Evolutionary conservation across 2,113 vertebrate species (phyloP), one percentile per base, ranked within the genome.

Genomic region (Corythornis madagascariensis): DNA sequence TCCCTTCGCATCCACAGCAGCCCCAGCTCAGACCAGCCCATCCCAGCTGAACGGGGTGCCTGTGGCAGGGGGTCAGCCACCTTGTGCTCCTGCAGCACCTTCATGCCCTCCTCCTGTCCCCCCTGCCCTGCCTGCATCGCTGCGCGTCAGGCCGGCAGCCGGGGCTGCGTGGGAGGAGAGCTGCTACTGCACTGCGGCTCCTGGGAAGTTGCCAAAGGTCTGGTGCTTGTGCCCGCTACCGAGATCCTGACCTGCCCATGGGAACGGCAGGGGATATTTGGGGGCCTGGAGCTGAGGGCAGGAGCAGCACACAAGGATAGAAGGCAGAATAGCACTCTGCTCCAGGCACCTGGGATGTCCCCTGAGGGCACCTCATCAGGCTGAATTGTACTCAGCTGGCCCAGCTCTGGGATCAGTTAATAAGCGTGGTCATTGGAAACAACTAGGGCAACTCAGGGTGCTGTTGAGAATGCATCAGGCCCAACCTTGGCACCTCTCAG

Each of bases 131-230:
- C 53, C 60, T 0, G 74, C 86, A 12, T 1, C 1, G 21, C 69
- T 52, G 75, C 10, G 4, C 4, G 2, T 3, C 12, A 1, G 45
- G 7, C 53, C 14, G 1, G 69, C 87, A 80, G 81, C 77, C 69
- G 1, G 69, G 50, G 77, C 87, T 92, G 95, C 16, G 77, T 92
- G 92, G 92, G 93, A 81, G 92, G 26, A 7, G 42, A 92, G 86
- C 83, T 86, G 80, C 92, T 92, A 76, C 92, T 92, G 89, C 91
- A 88, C 90, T 93, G 92, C 92, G 25, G 89, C 83, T 95, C 90
- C 93, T 89, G 95, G 84, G 90, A 21, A 5, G 21, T 0, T 88
- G 94, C 89, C 94, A 92, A 57, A 43, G 83, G 69, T 52, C n/a
- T 9, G 76, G 19, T 38, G 65, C 63, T 65, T 15, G 1, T 73